These are phyloP conservation scores for Acleris cristana DNA, from an alignment of 2,888 invertebrate genomes.

Conservation along the genomic window DNA sequence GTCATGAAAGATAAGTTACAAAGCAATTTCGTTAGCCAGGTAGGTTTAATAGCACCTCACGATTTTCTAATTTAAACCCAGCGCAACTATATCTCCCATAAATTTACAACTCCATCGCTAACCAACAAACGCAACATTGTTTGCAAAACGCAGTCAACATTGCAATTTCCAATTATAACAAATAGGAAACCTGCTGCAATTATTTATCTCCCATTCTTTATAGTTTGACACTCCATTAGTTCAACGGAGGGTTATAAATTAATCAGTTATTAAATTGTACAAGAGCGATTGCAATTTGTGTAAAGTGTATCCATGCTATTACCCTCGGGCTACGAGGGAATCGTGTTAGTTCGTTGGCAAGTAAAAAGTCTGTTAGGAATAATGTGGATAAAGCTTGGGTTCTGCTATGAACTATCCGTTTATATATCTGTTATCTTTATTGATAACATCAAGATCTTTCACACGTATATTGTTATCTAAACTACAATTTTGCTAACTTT, in stretches of 20 bases:
- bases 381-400: slow-evolving; percentile 10
- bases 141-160: slow-evolving; percentile 20
- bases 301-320: slow-evolving; percentile 35
- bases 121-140: slow-evolving; percentile 16
- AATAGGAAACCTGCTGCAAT: slow-evolving; percentile 19
- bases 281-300: slow-evolving; percentile 38
- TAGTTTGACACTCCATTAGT: slow-evolving; percentile 42
- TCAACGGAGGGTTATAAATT: slow-evolving; percentile 47
- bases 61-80: neutral
- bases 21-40: neutral
- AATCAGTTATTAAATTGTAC: slow-evolving; percentile 54
- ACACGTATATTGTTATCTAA: neutral
- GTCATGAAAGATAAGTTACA: too few species aligned
- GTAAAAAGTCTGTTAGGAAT: slow-evolving; percentile 41
- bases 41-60: neutral
- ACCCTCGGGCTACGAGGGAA: slow-evolving; percentile 43
- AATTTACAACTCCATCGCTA: slow-evolving; percentile 1
- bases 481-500: neutral
- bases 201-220: slow-evolving; percentile 31
- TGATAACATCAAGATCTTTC: neutral
- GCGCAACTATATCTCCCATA: neutral
- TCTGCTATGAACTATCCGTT: slow-evolving; percentile 4
- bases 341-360: slow-evolving; percentile 40
- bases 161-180: slow-evolving; percentile 31
- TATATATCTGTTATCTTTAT: neutral